phyloP scores from a whole-genome alignment of 1,140 invertebrate species.

The Thaumetopoea pityocampa region DNA sequence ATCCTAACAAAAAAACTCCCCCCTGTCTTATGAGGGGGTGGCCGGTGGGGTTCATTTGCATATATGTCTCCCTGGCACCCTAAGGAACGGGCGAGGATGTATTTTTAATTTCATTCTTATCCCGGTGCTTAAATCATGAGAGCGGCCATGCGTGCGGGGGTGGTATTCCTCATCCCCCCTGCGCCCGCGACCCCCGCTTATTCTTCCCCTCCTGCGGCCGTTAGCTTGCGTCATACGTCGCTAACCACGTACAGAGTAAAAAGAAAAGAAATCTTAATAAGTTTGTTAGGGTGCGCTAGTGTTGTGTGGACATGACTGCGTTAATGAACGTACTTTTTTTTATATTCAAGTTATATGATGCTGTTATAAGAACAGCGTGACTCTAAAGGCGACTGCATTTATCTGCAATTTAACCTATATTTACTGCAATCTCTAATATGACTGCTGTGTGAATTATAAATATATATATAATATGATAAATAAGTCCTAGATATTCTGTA shows the following conservation, averaged over 20 bases:
- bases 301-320: constrained; percentile 44
- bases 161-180: constrained; percentile 13
- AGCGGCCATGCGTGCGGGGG: constrained; percentile 71
- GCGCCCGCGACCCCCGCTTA: constrained; percentile 12
- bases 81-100: constrained; percentile 70
- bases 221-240: constrained; percentile 72
- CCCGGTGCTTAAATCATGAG: constrained; percentile 74
- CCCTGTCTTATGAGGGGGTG: constrained; percentile 61
- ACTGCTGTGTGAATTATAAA: too few species aligned
- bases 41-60: constrained; percentile 65
- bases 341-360: neutral
- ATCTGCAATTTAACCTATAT: too few species aligned
- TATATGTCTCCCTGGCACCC: constrained; percentile 72
- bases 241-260: constrained; percentile 72
- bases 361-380: neutral
- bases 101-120: constrained; percentile 76
- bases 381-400: too few species aligned
- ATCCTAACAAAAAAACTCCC: constrained; percentile 70
- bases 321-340: neutral
- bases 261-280: constrained; percentile 76
- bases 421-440: too few species aligned
- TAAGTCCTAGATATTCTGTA: too few species aligned
- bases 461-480: too few species aligned
- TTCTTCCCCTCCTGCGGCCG: constrained; percentile 37
- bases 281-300: constrained; percentile 65